These are phyloP conservation scores for Ammospiza caudacuta DNA, from an alignment of 2,113 vertebrate species.

Conservation along the genomic window DNA sequence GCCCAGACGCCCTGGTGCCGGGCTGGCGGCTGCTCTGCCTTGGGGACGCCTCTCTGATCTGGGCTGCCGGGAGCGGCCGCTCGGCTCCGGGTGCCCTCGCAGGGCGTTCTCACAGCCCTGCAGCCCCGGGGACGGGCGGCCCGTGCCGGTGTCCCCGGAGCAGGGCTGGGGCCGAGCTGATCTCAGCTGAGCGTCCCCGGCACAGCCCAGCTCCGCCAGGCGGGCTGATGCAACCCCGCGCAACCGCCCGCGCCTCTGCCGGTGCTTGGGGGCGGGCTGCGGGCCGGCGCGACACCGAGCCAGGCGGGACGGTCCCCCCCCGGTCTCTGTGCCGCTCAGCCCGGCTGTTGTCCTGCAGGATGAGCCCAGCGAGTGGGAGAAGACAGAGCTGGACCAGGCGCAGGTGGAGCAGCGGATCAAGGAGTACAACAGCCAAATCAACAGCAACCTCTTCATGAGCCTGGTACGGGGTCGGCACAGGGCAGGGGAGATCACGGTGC, in stretches of 20 bases:
- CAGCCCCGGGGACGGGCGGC: background rate
- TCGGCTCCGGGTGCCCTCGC: background rate
- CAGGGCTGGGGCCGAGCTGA: background rate
- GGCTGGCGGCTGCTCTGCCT: slow-evolving; percentile 6
- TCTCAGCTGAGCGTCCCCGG: background rate
- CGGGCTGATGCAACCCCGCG: slow-evolving; percentile 23
- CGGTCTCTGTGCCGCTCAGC: background rate
- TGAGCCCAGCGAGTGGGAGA: slow-evolving; percentile 83
- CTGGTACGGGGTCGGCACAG: slow-evolving; percentile 77
- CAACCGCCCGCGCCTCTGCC: background rate
- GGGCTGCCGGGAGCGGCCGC: background rate
- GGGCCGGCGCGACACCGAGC: background rate
- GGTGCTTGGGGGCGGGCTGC: rapidly evolving
- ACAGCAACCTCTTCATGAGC: slow-evolving; percentile 95
- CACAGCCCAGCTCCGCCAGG: background rate
- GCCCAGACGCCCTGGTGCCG: background rate
- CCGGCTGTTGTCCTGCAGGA: slow-evolving; percentile 74
- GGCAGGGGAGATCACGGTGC: rapidly evolving
- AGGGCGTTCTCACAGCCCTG: background rate
- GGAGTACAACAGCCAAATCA: slow-evolving; percentile 94
- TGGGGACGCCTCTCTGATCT: background rate
- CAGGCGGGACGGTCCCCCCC: rapidly evolving
- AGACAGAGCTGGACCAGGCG: slow-evolving; percentile 79
- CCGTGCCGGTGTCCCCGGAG: background rate
- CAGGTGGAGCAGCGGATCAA: slow-evolving; percentile 90